A percentile compares a stretch with the other conserved stretches of the same genome.
phyloP scores from a whole-genome alignment of 2,113 vertebrate species.

The Diphyllodes magnificus region DNA sequence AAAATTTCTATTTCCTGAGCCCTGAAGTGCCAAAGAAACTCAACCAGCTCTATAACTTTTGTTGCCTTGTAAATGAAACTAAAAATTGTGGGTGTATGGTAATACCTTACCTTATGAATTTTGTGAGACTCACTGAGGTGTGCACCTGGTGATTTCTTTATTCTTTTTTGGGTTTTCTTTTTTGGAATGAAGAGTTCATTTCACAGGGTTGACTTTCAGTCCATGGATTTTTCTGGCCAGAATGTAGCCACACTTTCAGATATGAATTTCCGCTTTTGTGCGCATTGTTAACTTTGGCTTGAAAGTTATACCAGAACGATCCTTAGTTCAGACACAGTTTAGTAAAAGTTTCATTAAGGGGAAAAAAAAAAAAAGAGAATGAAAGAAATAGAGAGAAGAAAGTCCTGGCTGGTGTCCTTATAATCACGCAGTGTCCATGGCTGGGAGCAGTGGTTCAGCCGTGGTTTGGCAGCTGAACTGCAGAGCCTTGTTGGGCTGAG shows the following conservation, averaged over 20 bases:
- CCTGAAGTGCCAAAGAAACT: neutral
- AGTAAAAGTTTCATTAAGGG: neutral
- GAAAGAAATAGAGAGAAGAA: neutral
- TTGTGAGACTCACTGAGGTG: neutral
- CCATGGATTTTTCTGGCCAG: neutral
- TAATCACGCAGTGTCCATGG: neutral
- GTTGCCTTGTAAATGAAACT: neutral
- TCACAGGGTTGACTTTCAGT: neutral
- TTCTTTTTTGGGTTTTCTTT: neutral
- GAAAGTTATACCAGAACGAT: neutral
- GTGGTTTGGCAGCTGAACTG: neutral
- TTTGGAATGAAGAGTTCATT: neutral
- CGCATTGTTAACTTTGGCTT: neutral
- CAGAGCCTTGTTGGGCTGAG: neutral
- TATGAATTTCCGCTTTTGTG: neutral
- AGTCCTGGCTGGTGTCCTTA: neutral
- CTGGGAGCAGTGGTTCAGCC: neutral
- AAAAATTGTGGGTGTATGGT: neutral
- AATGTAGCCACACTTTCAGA: neutral
- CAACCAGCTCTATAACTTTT: neutral
- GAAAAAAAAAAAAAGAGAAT: neutral
- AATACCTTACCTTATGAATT: neutral
- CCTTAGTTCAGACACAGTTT: neutral
- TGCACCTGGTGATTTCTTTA: neutral
- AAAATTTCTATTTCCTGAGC: neutral